Conservation (phyloP, 2,113 vertebrate species). For the Petrocephalus microphthalmus region DNA sequence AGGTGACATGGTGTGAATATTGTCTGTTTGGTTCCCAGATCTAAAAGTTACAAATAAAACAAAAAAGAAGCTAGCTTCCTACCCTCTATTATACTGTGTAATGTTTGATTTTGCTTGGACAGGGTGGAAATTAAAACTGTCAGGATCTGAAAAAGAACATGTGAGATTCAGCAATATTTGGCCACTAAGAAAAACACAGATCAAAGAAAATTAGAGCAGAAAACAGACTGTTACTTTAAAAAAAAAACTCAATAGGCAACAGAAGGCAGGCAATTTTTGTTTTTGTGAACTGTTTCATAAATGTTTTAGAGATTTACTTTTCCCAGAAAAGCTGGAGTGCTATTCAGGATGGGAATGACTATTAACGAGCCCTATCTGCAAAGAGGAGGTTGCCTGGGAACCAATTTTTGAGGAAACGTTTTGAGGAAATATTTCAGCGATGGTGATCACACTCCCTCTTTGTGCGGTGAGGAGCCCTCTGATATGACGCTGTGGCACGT, state of each 20-base stretch:
- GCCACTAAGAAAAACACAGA: not conserved
- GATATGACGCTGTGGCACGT: not conserved
- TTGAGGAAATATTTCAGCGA: not conserved
- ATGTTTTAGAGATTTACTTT: not conserved
- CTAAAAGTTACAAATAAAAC: not conserved
- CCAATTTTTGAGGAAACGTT: not conserved
- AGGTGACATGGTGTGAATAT: not conserved
- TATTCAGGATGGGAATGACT: not conserved
- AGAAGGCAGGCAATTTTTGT: not conserved
- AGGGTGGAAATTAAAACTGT: not conserved
- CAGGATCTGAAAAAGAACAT: not conserved
- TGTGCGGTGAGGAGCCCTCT: not conserved
- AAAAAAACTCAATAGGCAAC: not conserved
- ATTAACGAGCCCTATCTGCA: not conserved
- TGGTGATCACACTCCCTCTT: not conserved
- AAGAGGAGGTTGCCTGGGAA: not conserved
- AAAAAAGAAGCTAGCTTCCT: not conserved
- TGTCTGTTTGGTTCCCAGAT: not conserved
- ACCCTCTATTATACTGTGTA: not conserved
- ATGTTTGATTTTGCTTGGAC: not conserved
- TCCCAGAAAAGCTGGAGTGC: not conserved
- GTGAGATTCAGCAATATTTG: not conserved
- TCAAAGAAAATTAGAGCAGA: not conserved
- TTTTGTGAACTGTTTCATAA: not conserved
- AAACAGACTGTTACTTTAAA: not conserved